Percentiles rank a stretch among this genome's conserved stretches.
These are phyloP conservation scores for Hemicrepidius hirtus DNA, from an alignment of 2,888 invertebrate genomes.

Conservation along the genomic window DNA sequence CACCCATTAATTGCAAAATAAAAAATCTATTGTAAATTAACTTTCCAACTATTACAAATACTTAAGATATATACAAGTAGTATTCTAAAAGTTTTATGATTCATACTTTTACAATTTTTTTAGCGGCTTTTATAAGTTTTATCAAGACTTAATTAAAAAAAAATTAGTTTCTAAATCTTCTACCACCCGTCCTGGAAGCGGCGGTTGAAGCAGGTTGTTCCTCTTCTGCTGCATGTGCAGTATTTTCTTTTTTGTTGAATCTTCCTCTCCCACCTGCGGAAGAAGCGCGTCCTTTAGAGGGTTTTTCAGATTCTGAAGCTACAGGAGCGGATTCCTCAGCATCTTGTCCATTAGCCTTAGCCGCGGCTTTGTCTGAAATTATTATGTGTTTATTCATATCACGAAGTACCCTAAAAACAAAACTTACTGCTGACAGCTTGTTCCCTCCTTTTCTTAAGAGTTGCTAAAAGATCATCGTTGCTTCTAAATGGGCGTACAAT, in stretches of 20 bases:
- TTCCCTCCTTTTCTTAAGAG: conserved; percentile 82
- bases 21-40: conserved; percentile 15
- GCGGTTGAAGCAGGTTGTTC: conserved; percentile 56
- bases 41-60: conserved; percentile 23
- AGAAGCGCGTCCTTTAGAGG: conserved; percentile 36
- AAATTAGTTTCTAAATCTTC: conserved; percentile 68
- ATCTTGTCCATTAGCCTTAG: conserved; percentile 43
- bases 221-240: conserved; percentile 33
- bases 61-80: conserved; percentile 26
- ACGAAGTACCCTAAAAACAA: neutral
- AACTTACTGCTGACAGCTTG: conserved; percentile 78
- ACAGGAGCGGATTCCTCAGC: conserved; percentile 46
- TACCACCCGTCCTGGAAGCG: conserved; percentile 65
- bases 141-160: conserved; percentile 29
- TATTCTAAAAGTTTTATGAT: conserved; percentile 19
- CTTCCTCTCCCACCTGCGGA: conserved; percentile 33
- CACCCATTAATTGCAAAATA: conserved; percentile 12
- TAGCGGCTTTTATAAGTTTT: conserved; percentile 15
- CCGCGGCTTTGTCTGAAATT: conserved; percentile 46
- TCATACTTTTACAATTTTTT: conserved; percentile 30
- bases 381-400: neutral
- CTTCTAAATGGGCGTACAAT: conserved; percentile 85
- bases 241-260: conserved; percentile 50
- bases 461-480: conserved; percentile 84
- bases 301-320: conserved; percentile 32